A percentile compares a stretch with the other conserved stretches of the same genome.
phyloP scores from a whole-genome alignment of 2,888 invertebrate species.

The Spisula solida region DNA sequence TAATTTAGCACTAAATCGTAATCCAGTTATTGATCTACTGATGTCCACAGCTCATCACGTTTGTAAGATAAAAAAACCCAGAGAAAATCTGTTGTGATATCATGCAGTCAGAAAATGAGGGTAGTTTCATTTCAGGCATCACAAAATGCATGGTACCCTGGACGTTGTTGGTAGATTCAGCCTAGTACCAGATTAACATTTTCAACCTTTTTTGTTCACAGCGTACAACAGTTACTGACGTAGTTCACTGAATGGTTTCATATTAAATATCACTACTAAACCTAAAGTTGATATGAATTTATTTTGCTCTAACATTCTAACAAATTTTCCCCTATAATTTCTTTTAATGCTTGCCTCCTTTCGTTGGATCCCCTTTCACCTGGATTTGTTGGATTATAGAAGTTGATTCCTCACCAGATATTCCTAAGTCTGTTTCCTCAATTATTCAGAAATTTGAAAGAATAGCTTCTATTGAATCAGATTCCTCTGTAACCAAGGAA shows the following conservation, averaged over 20 bases:
- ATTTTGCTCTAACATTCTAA: constrained; percentile 56
- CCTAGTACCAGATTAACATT: neutral
- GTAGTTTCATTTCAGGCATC: neutral
- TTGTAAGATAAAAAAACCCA: neutral
- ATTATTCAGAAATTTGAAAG: constrained; percentile 78
- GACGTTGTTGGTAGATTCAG: neutral
- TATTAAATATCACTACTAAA: neutral
- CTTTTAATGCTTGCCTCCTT: constrained; percentile 61
- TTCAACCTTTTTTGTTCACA: constrained; percentile 28
- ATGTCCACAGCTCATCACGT: no score
- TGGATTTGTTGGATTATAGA: constrained; percentile 34
- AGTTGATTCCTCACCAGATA: constrained; percentile 69
- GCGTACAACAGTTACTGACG: neutral
- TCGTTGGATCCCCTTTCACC: constrained; percentile 41
- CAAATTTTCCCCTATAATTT: constrained; percentile 45
- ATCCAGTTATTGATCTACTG: no score
- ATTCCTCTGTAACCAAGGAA: constrained; percentile 46
- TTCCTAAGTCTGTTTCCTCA: constrained; percentile 74
- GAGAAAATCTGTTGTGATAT: neutral
- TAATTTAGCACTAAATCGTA: no score
- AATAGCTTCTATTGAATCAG: constrained; percentile 63
- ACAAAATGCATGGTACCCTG: neutral
- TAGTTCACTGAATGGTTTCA: neutral
- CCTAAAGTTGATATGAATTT: neutral
- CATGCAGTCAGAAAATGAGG: constrained; percentile 17